Base-by-base conservation (phyloP, 2,113 vertebrate genomes). In the Cyprinodon variegatus region DNA sequence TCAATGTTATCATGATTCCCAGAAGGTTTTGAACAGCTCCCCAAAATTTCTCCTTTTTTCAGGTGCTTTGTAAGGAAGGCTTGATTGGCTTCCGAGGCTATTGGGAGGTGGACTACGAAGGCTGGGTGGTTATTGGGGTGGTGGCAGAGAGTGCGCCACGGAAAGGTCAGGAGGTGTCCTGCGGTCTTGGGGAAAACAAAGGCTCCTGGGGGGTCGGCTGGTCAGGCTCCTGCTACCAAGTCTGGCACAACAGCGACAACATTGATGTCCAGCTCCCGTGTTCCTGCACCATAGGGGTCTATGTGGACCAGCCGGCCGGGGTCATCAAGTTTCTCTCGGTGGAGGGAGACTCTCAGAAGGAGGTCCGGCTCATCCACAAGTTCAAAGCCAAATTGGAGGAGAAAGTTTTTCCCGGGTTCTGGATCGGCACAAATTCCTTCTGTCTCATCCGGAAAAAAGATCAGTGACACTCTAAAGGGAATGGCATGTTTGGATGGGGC, bases 91-190 rank as follows among this genome's bases (percentile, higher is more conserved):
- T 22, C 0, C 89, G 94, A 0, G 94, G 88, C 0, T 95, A 95
- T 89, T 95, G 94, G 94, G 94, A 95, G 84, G 93, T 94, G 86
- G 91, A 91, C 62, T 95, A 75, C 36, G 78, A 88, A 0, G 94
- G 94, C 61, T 95, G 94, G 94, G 94, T 94, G 80, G 94, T 95
- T 83, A 74, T 94, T 0, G 94, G 94, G 1, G 81, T 85, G 20
- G 82, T 89, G 2, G 64, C 77, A 0, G 91, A 93, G 50, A 88
- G 83, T 14, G 62, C 89, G 0, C 88, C 89, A 4, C 68, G 94
- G 17, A 95, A 92, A 62, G 50, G 0, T 39, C 74, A 87, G 74
- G 92, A 94, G 0, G 92, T 90, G 0, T 7, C 84, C 6, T 91
- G 91, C 4, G 94, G 94, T 50, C 78, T 95, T 1, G 94, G 94